Conservation (phyloP, 1,140 invertebrate genomes). For the Hycleus phaleratus region DNA sequence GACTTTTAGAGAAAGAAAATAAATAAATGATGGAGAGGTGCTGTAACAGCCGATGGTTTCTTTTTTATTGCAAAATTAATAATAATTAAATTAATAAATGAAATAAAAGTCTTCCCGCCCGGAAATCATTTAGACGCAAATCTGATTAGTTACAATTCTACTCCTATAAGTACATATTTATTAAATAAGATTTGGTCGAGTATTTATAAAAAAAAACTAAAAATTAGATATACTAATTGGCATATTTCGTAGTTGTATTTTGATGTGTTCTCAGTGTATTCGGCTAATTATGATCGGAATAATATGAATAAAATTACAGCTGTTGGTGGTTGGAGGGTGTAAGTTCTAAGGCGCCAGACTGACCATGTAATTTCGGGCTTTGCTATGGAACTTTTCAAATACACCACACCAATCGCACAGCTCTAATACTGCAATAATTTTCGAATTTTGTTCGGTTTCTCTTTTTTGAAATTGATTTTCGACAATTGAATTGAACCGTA, state of each 20-base stretch:
- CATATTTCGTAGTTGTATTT: slow-evolving; percentile 28
- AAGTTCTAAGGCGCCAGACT: background rate
- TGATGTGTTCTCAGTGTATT: slow-evolving; percentile 28
- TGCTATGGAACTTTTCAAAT: background rate
- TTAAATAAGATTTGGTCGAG: background rate
- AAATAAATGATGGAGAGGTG: slow-evolving; percentile 17
- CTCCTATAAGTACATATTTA: background rate
- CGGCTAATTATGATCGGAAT: slow-evolving; percentile 9
- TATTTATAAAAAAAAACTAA: background rate
- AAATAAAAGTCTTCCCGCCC: slow-evolving; percentile 40
- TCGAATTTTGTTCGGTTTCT: no score
- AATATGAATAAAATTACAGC: background rate
- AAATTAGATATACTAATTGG: slow-evolving; percentile 29
- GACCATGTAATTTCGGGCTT: background rate
- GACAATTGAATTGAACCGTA: background rate
- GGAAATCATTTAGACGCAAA: slow-evolving; percentile 27
- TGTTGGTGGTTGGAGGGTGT: slow-evolving; percentile 5
- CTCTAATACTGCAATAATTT: slow-evolving; percentile 28
- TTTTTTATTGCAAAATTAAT: no score
- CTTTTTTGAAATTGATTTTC: no score
- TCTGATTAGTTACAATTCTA: background rate
- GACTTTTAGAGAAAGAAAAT: slow-evolving; percentile 25
- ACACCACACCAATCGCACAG: slow-evolving; percentile 5
- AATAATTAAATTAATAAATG: no score
- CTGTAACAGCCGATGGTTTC: slow-evolving; percentile 33